Percentiles rank a stretch among this genome's conserved stretches.
phyloP scores from a whole-genome alignment of 2,113 vertebrate genomes.

The Apus apus region DNA sequence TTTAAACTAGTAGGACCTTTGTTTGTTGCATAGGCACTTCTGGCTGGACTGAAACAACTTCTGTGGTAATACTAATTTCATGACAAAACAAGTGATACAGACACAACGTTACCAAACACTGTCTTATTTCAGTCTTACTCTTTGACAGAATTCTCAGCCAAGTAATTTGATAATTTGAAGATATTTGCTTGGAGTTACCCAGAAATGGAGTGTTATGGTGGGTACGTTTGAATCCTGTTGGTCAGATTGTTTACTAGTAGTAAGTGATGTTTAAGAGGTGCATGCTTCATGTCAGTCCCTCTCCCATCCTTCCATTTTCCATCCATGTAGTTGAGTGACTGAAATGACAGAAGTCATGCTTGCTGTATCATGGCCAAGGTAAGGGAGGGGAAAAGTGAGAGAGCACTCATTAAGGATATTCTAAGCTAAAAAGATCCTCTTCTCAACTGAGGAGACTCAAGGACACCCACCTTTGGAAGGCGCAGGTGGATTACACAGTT shows the following conservation, averaged over 20 bases:
- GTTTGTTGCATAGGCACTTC: background rate
- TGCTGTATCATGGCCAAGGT: background rate
- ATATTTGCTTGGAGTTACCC: background rate
- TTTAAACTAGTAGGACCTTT: background rate
- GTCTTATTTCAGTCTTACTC: background rate
- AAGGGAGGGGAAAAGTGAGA: background rate
- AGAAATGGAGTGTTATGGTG: background rate
- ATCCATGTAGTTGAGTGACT: background rate
- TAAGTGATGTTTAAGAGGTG: rapidly evolving
- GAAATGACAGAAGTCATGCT: background rate
- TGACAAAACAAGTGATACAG: slow-evolving; percentile 9
- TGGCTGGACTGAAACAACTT: background rate
- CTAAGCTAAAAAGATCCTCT: background rate
- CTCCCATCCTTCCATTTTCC: background rate
- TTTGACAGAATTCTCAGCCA: background rate
- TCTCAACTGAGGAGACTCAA: background rate
- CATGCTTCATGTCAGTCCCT: background rate
- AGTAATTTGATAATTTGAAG: background rate
- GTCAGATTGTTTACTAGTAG: background rate
- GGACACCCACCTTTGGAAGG: background rate
- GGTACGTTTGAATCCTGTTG: background rate
- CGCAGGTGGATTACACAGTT: background rate
- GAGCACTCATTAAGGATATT: background rate
- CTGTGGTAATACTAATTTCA: background rate
- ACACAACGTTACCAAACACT: background rate